Conservation (phyloP, 1,140 invertebrate species). For the Trichogramma pretiosum region DNA sequence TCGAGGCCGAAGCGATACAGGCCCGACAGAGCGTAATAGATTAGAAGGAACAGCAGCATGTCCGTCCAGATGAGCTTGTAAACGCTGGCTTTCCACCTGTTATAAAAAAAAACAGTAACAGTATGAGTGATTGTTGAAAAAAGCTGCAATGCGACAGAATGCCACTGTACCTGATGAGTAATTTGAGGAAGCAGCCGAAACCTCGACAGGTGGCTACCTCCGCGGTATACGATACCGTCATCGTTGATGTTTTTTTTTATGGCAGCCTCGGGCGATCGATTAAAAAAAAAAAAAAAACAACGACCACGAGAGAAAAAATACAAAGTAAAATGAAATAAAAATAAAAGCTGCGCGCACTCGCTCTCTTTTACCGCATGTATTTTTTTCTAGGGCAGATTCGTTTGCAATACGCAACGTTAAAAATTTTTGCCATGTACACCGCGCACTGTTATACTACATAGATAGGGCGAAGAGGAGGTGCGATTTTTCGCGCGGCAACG, state of each 20-base stretch:
- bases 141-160: background rate
- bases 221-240: slow-evolving; percentile 83
- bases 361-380: too few species aligned
- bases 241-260: too few species aligned
- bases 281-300: too few species aligned
- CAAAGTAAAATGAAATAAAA: too few species aligned
- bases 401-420: too few species aligned
- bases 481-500: too few species aligned
- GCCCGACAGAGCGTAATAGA: slow-evolving; percentile 54
- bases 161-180: slow-evolving; percentile 59
- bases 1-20: slow-evolving; percentile 51
- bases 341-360: too few species aligned
- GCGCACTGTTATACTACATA: too few species aligned
- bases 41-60: slow-evolving; percentile 51
- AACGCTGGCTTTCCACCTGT: slow-evolving; percentile 63
- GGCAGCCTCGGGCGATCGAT: background rate
- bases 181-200: slow-evolving; percentile 76
- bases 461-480: too few species aligned
- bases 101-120: slow-evolving; percentile 16
- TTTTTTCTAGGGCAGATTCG: too few species aligned
- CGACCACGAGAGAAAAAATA: too few species aligned
- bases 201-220: slow-evolving; percentile 80
- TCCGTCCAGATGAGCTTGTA: slow-evolving; percentile 68
- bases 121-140: background rate
- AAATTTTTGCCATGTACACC: too few species aligned